Evolutionary conservation across 2,888 invertebrate species (phyloP).

Genomic region (Buathra laborator): DNA sequence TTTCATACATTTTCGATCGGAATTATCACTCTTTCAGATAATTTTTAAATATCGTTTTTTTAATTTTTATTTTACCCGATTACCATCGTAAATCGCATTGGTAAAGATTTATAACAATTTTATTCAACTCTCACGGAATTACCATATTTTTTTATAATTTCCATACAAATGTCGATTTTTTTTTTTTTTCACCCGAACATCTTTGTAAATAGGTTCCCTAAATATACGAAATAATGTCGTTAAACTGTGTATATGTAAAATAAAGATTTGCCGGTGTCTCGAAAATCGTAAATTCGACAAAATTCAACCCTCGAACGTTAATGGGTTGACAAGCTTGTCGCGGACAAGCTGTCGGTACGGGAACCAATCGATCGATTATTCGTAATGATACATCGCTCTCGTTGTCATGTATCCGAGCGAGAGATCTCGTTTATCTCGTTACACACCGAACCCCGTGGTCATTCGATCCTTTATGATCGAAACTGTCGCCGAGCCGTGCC

Average conservation of each 20-base stretch:
- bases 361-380: conserved; percentile 1
- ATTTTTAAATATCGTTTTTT: neutral
- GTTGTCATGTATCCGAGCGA: conserved; percentile 32
- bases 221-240: too few species aligned
- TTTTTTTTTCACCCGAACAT: too few species aligned
- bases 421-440: conserved; percentile 48
- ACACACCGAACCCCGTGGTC: neutral
- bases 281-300: neutral
- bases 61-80: neutral
- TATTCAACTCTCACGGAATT: neutral
- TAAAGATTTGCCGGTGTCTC: too few species aligned
- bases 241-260: too few species aligned
- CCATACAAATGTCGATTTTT: too few species aligned
- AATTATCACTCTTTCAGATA: neutral
- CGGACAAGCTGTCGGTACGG: neutral
- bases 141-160: neutral
- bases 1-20: neutral
- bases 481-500: conserved; percentile 32
- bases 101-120: neutral
- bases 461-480: conserved; percentile 41
- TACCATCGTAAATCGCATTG: too few species aligned
- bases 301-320: neutral
- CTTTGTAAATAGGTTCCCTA: too few species aligned
- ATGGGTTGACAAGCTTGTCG: neutral
- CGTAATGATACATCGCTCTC: conserved; percentile 21